These are phyloP conservation scores for Wiebesia pumilae DNA, from an alignment of 1,140 invertebrate genomes.

Conservation along the genomic window DNA sequence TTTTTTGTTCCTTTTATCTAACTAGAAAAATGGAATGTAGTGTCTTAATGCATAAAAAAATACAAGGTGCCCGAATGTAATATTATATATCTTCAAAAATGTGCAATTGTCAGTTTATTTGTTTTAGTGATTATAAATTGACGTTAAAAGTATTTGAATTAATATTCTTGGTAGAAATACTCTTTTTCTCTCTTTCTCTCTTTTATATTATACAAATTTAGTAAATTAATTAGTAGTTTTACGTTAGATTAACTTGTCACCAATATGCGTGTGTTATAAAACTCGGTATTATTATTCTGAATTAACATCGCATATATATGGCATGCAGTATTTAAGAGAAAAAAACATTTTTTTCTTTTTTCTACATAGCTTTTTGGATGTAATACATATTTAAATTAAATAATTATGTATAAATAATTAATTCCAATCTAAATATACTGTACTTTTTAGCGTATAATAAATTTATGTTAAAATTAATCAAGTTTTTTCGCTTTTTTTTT, in stretches of 20 bases:
- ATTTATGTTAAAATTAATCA: not conserved
- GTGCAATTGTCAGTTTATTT: slow-evolving; percentile 30
- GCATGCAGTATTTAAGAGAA: not conserved
- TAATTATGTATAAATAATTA: not conserved
- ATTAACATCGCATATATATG: not conserved
- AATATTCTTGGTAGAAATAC: slow-evolving; percentile 13
- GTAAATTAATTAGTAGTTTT: not conserved
- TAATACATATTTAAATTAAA: not conserved
- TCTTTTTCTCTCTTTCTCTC: not conserved
- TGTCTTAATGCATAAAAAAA: slow-evolving; percentile 21
- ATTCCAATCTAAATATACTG: not conserved
- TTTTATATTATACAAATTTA: not conserved
- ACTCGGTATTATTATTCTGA: not conserved
- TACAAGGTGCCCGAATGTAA: slow-evolving; percentile 30
- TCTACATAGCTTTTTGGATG: not conserved
- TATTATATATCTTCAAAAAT: slow-evolving; percentile 25
- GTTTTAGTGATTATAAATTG: slow-evolving; percentile 9
- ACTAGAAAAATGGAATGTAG: slow-evolving; percentile 47
- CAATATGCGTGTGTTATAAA: no score
- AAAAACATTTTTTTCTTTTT: no score
- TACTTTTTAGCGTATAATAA: not conserved
- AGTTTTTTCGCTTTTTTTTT: not conserved
- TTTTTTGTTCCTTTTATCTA: slow-evolving; percentile 3
- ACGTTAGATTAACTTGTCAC: not conserved
- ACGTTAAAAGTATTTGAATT: not conserved